Base-by-base conservation (phyloP, 2,797 vertebrate genomes). In the Eulemur mongoz region DNA sequence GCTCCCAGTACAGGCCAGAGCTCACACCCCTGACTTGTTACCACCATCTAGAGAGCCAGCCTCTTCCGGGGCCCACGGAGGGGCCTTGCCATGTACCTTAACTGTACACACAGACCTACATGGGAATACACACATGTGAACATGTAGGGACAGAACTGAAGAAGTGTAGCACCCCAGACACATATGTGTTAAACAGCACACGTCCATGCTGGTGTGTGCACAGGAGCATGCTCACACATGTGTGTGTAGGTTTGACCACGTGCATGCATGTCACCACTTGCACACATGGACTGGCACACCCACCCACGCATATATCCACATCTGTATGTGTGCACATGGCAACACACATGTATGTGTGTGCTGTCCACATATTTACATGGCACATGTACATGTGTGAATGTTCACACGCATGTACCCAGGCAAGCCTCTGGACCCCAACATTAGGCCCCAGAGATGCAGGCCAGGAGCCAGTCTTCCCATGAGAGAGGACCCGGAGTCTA, bases 181-280 rank as follows among this genome's bases (percentile, higher is more conserved):
- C 35, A 84, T 5, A 20, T 6, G 0, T 4, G 25, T 57, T 38
- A 70, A 35, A 78, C 35, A 81, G 72, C 35, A 10, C 57, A 0
- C 0, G 7, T 22, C 9, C 32, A 22, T 3, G 27, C 7, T n/a
- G 14, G 18, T 8, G 10, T 67, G 11, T 11, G 17, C 10, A 54
- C 4, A 30, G 63, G 52, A 20, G 27, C 27, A 45, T 14, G 27
- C 2, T 35, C 69, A 40, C 50, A 32, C 59, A 11, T 5, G 7
- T 9, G 1, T 23, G 38, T 27, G 43, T 7, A 59, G 17, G 30
- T 20, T 4, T 50, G 45, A 63, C 4, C 32, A 14, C 0, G 22
- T n/a, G 17, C 27, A 18, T 0, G 15, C 54, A 4, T 69, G 57
- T 7, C 25, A 27, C 15, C 7, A 69, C 20, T 38, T 8, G 7